Evolutionary conservation across 2,113 vertebrate genomes (phyloP).

Genomic region (Mustela lutreola): DNA sequence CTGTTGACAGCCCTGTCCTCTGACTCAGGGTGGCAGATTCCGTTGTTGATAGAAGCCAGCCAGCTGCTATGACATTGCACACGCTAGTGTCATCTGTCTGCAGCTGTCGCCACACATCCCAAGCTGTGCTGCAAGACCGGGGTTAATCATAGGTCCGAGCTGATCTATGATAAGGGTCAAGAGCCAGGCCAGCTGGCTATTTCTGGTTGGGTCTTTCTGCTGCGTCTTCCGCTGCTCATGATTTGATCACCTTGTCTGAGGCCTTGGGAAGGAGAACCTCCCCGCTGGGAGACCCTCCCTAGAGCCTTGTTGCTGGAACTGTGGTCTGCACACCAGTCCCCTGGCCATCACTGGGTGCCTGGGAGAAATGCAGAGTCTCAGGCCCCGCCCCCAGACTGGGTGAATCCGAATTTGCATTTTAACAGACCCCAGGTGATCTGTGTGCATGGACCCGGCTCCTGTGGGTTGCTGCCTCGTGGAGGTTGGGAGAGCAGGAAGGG

Average conservation of each 20-base stretch:
- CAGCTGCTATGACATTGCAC: not conserved
- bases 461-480: not conserved
- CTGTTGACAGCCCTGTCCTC: not conserved
- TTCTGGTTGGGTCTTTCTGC: not conserved
- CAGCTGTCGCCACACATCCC: slow-evolving; percentile 24
- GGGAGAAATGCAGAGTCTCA: not conserved
- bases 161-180: not conserved
- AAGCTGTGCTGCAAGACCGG: not conserved
- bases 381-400: not conserved
- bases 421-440: not conserved
- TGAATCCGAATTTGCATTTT: not conserved
- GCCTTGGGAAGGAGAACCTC: not conserved
- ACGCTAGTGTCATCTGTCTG: not conserved
- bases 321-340: not conserved
- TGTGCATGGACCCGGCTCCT: not conserved
- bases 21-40: slow-evolving; percentile 12
- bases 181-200: slow-evolving; percentile 6
- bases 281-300: not conserved
- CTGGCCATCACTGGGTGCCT: not conserved
- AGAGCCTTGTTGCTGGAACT: not conserved
- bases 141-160: not conserved
- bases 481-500: not conserved
- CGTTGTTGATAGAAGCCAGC: not conserved
- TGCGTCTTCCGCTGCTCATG: not conserved
- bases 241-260: not conserved